These are phyloP conservation scores for Microtus richardsoni DNA, from an alignment of 2,113 vertebrate species.

Conservation along the genomic window DNA sequence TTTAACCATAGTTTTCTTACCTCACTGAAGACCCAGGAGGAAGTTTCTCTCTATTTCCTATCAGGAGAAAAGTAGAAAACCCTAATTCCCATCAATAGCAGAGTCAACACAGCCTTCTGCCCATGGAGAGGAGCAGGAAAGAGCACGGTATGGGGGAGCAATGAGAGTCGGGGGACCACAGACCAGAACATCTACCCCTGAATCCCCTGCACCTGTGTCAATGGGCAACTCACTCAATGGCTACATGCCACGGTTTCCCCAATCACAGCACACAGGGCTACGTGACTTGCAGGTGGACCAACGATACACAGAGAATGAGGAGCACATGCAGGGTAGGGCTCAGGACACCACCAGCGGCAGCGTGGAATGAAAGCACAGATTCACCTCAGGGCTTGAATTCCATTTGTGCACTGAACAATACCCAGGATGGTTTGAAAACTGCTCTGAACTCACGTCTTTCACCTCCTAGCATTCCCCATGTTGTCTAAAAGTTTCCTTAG, in stretches of 20 bases:
- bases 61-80: not conserved
- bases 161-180: not conserved
- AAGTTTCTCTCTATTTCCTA: not conserved
- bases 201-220: not conserved
- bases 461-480: not conserved
- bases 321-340: not conserved
- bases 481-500: not conserved
- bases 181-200: no score
- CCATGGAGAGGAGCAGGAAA: not conserved
- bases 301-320: not conserved
- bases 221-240: not conserved
- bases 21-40: not conserved
- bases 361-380: not conserved
- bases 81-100: not conserved
- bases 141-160: no score
- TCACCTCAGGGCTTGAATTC: not conserved
- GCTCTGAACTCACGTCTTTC: not conserved
- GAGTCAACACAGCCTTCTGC: no score
- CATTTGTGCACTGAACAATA: not conserved
- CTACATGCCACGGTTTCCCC: not conserved
- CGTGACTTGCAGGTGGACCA: not conserved
- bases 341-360: not conserved
- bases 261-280: not conserved
- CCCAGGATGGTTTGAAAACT: not conserved
- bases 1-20: not conserved